Conservation (phyloP, 2,888 invertebrate species). For the Polydesmus complanatus region DNA sequence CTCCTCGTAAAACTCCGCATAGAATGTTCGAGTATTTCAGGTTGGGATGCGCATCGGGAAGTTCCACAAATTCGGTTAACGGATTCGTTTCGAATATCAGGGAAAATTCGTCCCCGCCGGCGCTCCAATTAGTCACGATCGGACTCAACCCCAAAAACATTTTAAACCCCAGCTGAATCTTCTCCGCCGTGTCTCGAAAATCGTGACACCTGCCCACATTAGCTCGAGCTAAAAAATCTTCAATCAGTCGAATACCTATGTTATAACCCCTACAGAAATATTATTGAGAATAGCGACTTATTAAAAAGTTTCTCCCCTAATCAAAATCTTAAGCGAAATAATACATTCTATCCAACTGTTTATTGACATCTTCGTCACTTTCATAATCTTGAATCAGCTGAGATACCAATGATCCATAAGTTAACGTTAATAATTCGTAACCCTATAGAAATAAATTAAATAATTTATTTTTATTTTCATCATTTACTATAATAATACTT, state of each 20-base stretch:
- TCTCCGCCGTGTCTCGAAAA: conserved; percentile 92
- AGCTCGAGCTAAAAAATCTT: conserved; percentile 90
- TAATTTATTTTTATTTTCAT: not conserved
- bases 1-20: conserved; percentile 73
- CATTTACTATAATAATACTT: conserved; percentile 19
- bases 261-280: conserved; percentile 61
- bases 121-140: conserved; percentile 85
- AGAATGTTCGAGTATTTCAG: conserved; percentile 85
- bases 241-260: conserved; percentile 92
- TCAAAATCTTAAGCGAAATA: not conserved
- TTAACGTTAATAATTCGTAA: conserved; percentile 48
- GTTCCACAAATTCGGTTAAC: conserved; percentile 89
- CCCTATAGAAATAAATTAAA: conserved; percentile 14
- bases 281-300: not conserved
- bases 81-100: conserved; percentile 90
- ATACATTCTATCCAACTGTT: conserved; percentile 71
- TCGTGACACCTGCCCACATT: conserved; percentile 81
- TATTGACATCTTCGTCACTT: conserved; percentile 93
- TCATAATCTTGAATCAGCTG: conserved; percentile 95
- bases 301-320: not conserved
- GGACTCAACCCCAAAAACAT: conserved; percentile 85
- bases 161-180: conserved; percentile 48
- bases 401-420: conserved; percentile 93
- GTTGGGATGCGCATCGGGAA: conserved; percentile 63
- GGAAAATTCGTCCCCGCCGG: conserved; percentile 91